Conservation (phyloP, 2,888 invertebrate species). For the Prosapia bicincta region DNA sequence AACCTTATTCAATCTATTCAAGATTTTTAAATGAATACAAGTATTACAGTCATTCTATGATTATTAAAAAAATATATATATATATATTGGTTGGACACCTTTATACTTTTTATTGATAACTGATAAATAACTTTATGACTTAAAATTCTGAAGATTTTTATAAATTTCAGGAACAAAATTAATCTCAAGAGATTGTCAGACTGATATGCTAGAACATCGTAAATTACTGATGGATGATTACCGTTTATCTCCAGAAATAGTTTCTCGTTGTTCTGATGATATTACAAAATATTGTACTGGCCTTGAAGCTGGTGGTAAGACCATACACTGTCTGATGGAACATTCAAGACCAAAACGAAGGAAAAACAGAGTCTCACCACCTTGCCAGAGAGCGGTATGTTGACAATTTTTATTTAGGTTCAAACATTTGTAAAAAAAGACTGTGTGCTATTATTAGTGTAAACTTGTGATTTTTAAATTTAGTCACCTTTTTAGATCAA, state of each 20-base stretch:
- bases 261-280: conserved; percentile 81
- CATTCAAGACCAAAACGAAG: conserved; percentile 66
- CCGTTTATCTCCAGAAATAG: conserved; percentile 88
- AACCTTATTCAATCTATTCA: too few species aligned
- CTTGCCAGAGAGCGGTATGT: conserved; percentile 70
- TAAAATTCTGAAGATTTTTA: not conserved
- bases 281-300: conserved; percentile 69
- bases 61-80: too few species aligned
- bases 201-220: conserved; percentile 88
- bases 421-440: too few species aligned
- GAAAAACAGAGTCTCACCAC: conserved; percentile 62
- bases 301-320: conserved; percentile 77
- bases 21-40: too few species aligned
- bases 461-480: too few species aligned
- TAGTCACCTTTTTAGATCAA: too few species aligned
- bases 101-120: too few species aligned
- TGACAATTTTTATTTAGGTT: too few species aligned
- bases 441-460: too few species aligned
- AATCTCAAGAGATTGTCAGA: conserved; percentile 63
- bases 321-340: conserved; percentile 94
- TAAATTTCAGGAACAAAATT: not conserved
- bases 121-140: too few species aligned
- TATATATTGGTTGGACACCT: not conserved
- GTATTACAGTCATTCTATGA: too few species aligned
- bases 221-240: conserved; percentile 91